Evolutionary conservation across 2,888 invertebrate genomes (phyloP).

Genomic region (Tachystola acroxantha): DNA sequence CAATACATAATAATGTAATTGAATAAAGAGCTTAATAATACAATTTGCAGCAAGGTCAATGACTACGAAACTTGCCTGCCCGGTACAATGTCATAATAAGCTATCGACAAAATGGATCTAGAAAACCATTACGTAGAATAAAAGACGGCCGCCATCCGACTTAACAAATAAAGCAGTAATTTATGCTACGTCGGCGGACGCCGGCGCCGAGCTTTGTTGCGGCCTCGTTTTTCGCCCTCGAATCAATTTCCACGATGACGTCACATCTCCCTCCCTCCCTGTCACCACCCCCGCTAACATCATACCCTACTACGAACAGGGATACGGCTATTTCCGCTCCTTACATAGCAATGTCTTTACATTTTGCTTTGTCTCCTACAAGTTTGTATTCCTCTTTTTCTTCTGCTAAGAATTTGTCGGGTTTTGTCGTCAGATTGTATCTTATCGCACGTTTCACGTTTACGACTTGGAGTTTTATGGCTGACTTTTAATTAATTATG

Average conservation of each 20-base stretch:
- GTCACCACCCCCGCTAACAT: slow-evolving; percentile 25
- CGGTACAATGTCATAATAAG: slow-evolving; percentile 32
- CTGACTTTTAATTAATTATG: too few relatives aligned
- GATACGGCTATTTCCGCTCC: slow-evolving; percentile 56
- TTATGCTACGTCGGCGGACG: slow-evolving; percentile 53
- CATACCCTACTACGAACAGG: slow-evolving; percentile 31
- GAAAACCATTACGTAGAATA: slow-evolving; percentile 36
- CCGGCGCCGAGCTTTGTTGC: slow-evolving; percentile 54
- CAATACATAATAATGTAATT: too few relatives aligned
- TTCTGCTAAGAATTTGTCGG: slow-evolving; percentile 17
- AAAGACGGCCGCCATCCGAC: slow-evolving; percentile 38
- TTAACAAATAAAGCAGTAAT: slow-evolving; percentile 63
- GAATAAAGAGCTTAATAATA: too few relatives aligned
- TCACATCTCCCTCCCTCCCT: slow-evolving; percentile 33
- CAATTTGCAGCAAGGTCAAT: too few relatives aligned
- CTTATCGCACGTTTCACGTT: slow-evolving; percentile 27
- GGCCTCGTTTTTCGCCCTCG: slow-evolving; percentile 67
- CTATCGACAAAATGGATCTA: slow-evolving; percentile 29
- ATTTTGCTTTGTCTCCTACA: slow-evolving; percentile 32
- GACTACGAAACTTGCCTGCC: not conserved
- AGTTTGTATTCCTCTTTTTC: slow-evolving; percentile 31
- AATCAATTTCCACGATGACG: slow-evolving; percentile 72
- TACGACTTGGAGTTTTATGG: slow-evolving; percentile 24
- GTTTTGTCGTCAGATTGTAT: slow-evolving; percentile 14
- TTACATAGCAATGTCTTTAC: slow-evolving; percentile 46